A percentile compares a stretch with the other conserved stretches of the same genome.
Conservation (phyloP, 1,140 invertebrate species). For the Macrostomum lignano region DNA sequence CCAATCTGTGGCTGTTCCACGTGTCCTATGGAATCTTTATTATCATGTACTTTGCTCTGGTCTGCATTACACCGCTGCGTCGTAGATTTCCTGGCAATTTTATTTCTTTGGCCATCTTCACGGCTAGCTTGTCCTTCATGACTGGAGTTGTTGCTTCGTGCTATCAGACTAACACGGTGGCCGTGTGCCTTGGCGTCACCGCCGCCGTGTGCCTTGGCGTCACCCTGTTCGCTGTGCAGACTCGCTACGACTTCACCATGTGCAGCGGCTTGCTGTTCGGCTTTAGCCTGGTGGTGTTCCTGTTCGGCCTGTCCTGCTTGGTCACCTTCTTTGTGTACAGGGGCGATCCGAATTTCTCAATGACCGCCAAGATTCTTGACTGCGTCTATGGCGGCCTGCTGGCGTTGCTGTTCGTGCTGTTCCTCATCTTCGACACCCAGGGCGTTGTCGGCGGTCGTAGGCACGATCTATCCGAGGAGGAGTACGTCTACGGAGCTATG, state of each 20-base stretch:
- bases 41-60: no score
- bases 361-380: no score
- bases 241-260: conserved; percentile 36
- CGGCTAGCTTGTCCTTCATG: conserved; percentile 31
- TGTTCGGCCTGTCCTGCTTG: conserved; percentile 29
- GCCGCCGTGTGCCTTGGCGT: conserved; percentile 30
- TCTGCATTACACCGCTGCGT: no score
- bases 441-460: conserved; percentile 38
- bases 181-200: conserved; percentile 32
- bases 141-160: conserved; percentile 17
- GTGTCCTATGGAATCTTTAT: no score
- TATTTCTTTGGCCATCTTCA: no score
- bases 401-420: conserved; percentile 1
- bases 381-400: no score
- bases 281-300: conserved; percentile 27
- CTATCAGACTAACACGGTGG: conserved; percentile 8
- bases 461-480: conserved; percentile 35
- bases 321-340: conserved; percentile 14
- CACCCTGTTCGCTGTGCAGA: conserved; percentile 32
- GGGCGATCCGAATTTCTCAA: no score
- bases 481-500: conserved; percentile 36
- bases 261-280: conserved; percentile 31
- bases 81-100: no score
- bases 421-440: conserved; percentile 37
- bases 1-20: no score